These are phyloP conservation scores for Platichthys flesus DNA, from an alignment of 2,113 vertebrate genomes.

Conservation along the genomic window DNA sequence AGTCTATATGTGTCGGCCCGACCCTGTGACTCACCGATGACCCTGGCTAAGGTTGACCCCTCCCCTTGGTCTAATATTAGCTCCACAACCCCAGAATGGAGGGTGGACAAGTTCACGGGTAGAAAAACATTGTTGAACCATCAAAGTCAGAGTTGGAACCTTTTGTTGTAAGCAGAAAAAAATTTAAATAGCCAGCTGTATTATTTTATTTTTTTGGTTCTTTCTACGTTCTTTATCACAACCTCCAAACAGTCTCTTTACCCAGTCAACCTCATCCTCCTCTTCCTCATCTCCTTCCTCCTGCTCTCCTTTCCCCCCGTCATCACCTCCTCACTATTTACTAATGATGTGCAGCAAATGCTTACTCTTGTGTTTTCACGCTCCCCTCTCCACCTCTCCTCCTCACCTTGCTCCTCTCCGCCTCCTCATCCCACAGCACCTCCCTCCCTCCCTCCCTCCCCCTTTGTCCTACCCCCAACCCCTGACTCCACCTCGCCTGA, in stretches of 20 bases:
- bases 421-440: constrained; percentile 8
- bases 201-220: not conserved
- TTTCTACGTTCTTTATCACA: too few relatives aligned
- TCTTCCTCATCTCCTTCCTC: not conserved
- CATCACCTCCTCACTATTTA: constrained; percentile 58
- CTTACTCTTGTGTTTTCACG: constrained; percentile 69
- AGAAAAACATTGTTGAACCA: too few relatives aligned
- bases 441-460: constrained; percentile 38
- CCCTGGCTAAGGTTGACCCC: not conserved
- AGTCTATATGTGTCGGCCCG: not conserved
- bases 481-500: constrained; percentile 52
- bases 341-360: constrained; percentile 73
- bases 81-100: not conserved
- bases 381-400: constrained; percentile 46
- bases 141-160: too few relatives aligned
- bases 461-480: constrained; percentile 38
- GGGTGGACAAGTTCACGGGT: too few relatives aligned
- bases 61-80: not conserved
- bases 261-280: not conserved
- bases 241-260: not conserved
- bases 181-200: too few relatives aligned
- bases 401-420: constrained; percentile 45
- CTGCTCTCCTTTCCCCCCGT: constrained; percentile 8
- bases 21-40: not conserved
- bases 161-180: too few relatives aligned